A percentile compares a stretch with the other conserved stretches of the same genome.
Conservation (phyloP, 1,140 invertebrate species). For the Leptinotarsa undecemlineata region DNA sequence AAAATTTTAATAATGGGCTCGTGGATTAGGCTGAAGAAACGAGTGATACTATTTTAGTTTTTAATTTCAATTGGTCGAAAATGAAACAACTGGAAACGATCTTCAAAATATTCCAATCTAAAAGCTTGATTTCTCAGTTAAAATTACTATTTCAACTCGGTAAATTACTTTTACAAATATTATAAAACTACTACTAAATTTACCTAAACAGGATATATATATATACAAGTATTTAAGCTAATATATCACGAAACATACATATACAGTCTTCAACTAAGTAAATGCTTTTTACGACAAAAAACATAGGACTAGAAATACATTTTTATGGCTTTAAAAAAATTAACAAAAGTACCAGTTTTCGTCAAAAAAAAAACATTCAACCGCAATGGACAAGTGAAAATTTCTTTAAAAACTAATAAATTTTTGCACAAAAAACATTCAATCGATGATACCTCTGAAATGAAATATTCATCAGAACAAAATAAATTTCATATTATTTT, state of each 20-base stretch:
- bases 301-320: constrained; percentile 35
- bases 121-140: background rate
- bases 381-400: background rate
- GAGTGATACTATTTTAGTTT: background rate
- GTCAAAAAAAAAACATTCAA: background rate
- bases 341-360: constrained; percentile 8
- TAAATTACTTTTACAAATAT: constrained; percentile 31
- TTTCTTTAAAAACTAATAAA: background rate
- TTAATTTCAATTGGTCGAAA: constrained; percentile 5
- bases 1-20: no score
- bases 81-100: background rate
- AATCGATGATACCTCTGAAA: constrained; percentile 11
- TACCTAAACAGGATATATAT: constrained; percentile 21
- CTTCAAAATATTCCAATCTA: no score
- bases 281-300: constrained; percentile 31
- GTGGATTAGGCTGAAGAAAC: no score
- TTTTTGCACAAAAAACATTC: constrained; percentile 16
- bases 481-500: background rate
- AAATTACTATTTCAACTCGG: background rate
- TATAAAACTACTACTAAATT: constrained; percentile 37
- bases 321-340: constrained; percentile 30
- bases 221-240: constrained; percentile 30
- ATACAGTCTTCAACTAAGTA: constrained; percentile 35
- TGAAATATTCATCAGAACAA: constrained; percentile 1
- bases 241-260: constrained; percentile 30